A percentile compares a stretch with the other conserved stretches of the same genome.
Evolutionary conservation across 2,113 vertebrate species (phyloP).

Genomic region (human (Homo sapiens)): DNA sequence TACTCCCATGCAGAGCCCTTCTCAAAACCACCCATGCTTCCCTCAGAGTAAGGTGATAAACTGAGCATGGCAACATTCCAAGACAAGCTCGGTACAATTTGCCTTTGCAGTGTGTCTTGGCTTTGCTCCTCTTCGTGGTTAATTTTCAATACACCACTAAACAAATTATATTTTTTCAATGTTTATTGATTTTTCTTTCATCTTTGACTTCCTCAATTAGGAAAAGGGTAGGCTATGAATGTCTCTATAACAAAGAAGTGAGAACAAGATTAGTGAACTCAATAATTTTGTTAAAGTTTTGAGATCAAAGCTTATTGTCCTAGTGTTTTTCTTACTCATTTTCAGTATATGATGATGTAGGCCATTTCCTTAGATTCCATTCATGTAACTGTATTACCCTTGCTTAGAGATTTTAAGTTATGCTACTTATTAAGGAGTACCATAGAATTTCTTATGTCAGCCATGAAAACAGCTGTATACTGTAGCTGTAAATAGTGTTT

Average conservation of each 20-base stretch:
- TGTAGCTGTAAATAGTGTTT: not conserved
- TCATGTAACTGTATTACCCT: not conserved
- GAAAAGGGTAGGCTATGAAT: not conserved
- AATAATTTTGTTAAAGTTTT: not conserved
- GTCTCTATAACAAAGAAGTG: not conserved
- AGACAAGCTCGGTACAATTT: not conserved
- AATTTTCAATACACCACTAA: not conserved
- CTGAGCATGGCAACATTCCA: not conserved
- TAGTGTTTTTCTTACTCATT: not conserved
- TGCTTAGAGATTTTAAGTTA: slow-evolving; percentile 2
- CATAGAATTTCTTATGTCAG: not conserved
- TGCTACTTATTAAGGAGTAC: not conserved
- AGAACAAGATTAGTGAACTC: not conserved
- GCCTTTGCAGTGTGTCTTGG: not conserved
- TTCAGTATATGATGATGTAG: not conserved
- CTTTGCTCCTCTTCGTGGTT: not conserved
- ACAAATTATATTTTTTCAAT: not conserved
- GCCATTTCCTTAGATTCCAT: not conserved
- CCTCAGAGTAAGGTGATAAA: not conserved
- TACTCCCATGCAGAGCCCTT: not conserved
- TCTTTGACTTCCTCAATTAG: not conserved
- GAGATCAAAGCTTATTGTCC: not conserved
- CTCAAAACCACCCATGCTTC: not conserved
- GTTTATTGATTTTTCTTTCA: not conserved
- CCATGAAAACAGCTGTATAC: not conserved